Conservation (phyloP, 2,797 vertebrate species). For the Gadopsis marmoratus region DNA sequence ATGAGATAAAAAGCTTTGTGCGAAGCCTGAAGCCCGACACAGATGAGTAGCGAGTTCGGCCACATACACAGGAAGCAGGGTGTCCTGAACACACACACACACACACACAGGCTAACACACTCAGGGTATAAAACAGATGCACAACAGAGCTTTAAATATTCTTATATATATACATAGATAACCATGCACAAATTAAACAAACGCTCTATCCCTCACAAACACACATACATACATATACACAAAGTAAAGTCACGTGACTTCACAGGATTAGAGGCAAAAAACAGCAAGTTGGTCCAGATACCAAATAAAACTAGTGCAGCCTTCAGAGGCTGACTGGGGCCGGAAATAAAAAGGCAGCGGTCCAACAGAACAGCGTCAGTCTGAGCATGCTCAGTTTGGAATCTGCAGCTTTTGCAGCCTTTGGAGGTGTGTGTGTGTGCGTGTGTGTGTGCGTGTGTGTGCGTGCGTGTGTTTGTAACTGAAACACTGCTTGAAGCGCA, state of each 20-base stretch:
- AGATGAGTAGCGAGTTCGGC: not conserved
- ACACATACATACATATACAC: constrained; percentile 14
- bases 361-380: not conserved
- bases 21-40: constrained; percentile 60
- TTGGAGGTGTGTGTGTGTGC: not conserved
- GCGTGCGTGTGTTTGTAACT: not conserved
- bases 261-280: constrained; percentile 61
- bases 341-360: constrained; percentile 62
- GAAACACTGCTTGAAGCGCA: not conserved
- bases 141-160: constrained; percentile 76
- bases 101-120: constrained; percentile 17
- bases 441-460: not conserved
- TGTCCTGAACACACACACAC: constrained; percentile 16
- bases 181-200: constrained; percentile 33
- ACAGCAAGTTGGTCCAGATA: constrained; percentile 82
- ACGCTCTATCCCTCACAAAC: constrained; percentile 20
- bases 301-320: constrained; percentile 56
- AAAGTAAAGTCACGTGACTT: constrained; percentile 51
- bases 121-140: constrained; percentile 72
- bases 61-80: constrained; percentile 10
- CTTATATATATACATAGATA: constrained; percentile 61
- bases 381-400: constrained; percentile 26
- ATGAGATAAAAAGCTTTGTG: constrained; percentile 67
- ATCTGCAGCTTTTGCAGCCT: not conserved
- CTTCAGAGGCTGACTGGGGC: constrained; percentile 35